Evolutionary conservation across 2,888 invertebrate genomes (phyloP).

Genomic region (Rugalucina vietnamica): DNA sequence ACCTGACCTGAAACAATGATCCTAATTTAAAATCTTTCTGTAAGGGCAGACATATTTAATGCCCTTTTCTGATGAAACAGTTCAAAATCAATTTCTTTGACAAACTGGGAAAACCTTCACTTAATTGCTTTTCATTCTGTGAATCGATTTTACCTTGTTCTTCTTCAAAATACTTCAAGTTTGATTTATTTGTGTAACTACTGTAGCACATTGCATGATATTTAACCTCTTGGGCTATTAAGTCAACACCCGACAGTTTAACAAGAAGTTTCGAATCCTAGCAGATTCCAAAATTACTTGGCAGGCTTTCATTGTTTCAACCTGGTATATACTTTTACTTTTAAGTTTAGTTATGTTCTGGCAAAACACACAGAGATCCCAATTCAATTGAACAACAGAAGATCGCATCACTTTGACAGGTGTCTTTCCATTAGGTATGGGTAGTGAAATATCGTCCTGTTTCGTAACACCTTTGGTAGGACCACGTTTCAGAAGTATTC

Average conservation of each 20-base stretch:
- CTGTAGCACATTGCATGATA: neutral
- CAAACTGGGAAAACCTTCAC: neutral
- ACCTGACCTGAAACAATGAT: neutral
- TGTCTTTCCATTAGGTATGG: neutral
- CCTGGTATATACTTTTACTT: neutral
- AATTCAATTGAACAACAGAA: neutral
- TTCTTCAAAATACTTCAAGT: neutral
- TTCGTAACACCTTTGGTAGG: neutral
- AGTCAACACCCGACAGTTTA: neutral
- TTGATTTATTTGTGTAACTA: neutral
- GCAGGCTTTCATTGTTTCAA: neutral
- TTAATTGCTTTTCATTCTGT: no score
- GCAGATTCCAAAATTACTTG: neutral
- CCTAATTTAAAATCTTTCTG: neutral
- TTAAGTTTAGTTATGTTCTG: neutral
- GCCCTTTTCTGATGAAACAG: neutral
- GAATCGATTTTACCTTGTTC: neutral
- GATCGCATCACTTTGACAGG: neutral
- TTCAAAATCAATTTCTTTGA: conserved; percentile 1
- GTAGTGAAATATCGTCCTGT: neutral
- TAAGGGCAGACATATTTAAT: neutral
- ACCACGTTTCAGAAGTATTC: neutral
- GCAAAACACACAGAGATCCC: neutral
- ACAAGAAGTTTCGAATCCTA: neutral
- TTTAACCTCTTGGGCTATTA: neutral